Evolutionary conservation across 2,797 vertebrate species (phyloP), one percentile per base, ranked within the genome.

Genomic region (Rhinichthys osculus): DNA sequence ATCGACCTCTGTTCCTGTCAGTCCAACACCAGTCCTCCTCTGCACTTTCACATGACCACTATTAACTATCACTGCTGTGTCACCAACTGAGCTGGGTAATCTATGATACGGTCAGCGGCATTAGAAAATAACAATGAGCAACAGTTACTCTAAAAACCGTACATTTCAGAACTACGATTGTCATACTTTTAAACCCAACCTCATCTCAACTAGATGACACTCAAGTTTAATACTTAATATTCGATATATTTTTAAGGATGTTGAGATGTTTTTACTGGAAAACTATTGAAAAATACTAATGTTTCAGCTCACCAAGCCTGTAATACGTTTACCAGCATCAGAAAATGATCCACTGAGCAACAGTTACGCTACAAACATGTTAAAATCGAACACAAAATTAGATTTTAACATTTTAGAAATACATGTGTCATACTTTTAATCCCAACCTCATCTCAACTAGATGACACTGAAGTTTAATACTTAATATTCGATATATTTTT

Each of bases 1-100:
- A 77, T 42, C 85, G 76, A 86, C 78, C 88, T 64, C 87, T 78
- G 81, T 86, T 87, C 78, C 87, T 89, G 84, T 89, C 83, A 86
- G 85, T 88, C 86, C 79, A 69, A 47, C 81, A 69, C 70, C n/a
- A 33, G 16, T 33, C 30, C 64, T 66, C 64, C 52, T 33, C 50
- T 57, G 74, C 74, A 57, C 74, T 57, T 57, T 57, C 74, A 57
- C 73, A 35, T 23, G 47, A 54, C 5, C 17, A 10, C 9, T 4
- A 33, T 27, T 11, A 30, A 9, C 7, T 27, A 72, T 14, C 71
- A 0, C 42, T 5, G 38, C 69, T 42, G 38, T 38, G 40, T 42
- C 11, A 8, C 40, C 2, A n/a, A 17, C 40, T 2, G 3, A 1
- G 13, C 70, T 13, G 67, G 69, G 16, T 1, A 33, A 19, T 33